A percentile compares a stretch with the other conserved stretches of the same genome.
Conservation (phyloP, 2,797 vertebrate species). For the Pangasius sanitwongsei region DNA sequence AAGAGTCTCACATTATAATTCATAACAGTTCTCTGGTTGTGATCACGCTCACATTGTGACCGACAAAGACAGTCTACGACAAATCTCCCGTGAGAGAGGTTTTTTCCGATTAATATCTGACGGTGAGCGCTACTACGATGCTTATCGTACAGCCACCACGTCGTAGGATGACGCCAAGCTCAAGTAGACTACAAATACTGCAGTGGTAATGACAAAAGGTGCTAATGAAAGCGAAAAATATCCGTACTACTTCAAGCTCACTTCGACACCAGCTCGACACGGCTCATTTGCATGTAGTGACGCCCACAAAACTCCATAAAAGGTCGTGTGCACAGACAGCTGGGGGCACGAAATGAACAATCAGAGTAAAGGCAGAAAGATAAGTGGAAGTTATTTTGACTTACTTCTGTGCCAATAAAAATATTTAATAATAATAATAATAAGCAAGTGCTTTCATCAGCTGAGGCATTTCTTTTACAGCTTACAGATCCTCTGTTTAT, state of each 20-base stretch:
- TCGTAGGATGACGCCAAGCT: too few species aligned
- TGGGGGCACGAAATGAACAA: neutral
- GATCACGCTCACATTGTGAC: neutral
- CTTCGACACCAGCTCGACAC: too few species aligned
- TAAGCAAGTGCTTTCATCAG: neutral
- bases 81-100: too few species aligned
- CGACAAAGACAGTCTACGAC: too few species aligned
- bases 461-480: neutral
- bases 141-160: too few species aligned
- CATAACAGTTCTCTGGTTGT: neutral
- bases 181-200: too few species aligned
- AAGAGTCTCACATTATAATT: neutral
- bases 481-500: too few species aligned
- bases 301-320: neutral
- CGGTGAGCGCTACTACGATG: too few species aligned
- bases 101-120: too few species aligned
- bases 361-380: neutral
- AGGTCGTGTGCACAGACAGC: neutral
- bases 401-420: neutral
- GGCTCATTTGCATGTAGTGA: neutral
- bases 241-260: too few species aligned
- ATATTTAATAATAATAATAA: neutral
- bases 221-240: too few species aligned
- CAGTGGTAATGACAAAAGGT: too few species aligned
- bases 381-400: neutral